phyloP scores from a whole-genome alignment of 2,113 vertebrate genomes.

The Mustelus asterias region DNA sequence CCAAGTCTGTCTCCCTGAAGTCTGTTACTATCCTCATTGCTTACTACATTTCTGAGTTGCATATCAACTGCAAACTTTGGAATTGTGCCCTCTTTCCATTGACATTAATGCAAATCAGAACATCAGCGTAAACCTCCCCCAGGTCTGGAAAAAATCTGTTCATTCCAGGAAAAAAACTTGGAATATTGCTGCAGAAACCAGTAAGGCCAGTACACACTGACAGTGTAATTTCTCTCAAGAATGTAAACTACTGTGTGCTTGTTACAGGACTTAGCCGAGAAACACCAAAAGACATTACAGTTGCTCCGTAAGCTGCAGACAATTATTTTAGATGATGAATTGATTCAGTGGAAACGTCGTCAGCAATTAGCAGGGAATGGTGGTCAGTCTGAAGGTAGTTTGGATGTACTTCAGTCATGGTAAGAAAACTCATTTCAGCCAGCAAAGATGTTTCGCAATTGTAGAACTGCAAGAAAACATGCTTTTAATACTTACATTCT shows the following conservation, averaged over 20 bases:
- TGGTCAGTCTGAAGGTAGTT: constrained; percentile 81
- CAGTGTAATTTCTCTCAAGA: background rate
- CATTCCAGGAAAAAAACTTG: too few relatives aligned
- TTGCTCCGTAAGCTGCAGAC: constrained; percentile 92
- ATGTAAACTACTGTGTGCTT: constrained; percentile 6
- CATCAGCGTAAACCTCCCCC: background rate
- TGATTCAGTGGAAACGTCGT: constrained; percentile 95
- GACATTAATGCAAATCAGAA: too few relatives aligned
- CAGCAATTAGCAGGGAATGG: constrained; percentile 94
- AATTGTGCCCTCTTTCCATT: background rate
- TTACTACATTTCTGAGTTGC: background rate
- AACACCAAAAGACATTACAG: constrained; percentile 93
- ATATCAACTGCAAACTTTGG: background rate
- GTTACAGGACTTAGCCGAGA: constrained; percentile 77
- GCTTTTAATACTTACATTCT: background rate
- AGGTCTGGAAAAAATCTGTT: background rate
- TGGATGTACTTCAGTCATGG: constrained; percentile 91
- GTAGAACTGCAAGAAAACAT: background rate
- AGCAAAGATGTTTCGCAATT: background rate
- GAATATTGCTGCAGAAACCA: background rate
- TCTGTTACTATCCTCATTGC: background rate
- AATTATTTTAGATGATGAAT: constrained; percentile 86
- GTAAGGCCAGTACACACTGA: background rate
- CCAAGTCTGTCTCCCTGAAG: background rate
- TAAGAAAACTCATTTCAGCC: constrained; percentile 45